Base-by-base conservation (phyloP, 1,140 invertebrate genomes). In the Ditylenchus dipsaci region DNA sequence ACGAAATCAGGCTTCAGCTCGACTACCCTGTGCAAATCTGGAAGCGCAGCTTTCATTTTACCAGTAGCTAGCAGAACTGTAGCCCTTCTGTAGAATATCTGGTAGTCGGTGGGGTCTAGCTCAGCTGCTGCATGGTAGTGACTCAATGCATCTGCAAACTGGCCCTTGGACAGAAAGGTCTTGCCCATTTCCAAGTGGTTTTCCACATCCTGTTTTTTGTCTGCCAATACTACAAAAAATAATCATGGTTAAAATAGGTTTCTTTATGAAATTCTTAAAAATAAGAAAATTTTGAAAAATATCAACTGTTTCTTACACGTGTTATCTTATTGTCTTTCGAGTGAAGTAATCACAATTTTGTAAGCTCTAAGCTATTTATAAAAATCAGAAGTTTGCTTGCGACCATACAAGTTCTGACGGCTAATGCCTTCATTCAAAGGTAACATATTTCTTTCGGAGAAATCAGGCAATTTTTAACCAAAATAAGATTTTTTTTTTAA, bases 71-170 rank as follows among this genome's bases (percentile, higher is more conserved):
- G 87, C 84, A 93, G 96, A 19, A 53, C 69, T 53, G 43, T 97
- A 15, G 94, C 95, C 80, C 95, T 87, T 67, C 84, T 78, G 74
- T 85, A 87, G 64, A 84, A 93, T 65, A 92, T 95, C 79, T 97
- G 86, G 84, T 96, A 98, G 85, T 97, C 97, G 63, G 88, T 88
- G 38, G 93, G 91, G 86, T 98, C 95, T 19, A 90, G 91, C 85
- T 97, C 94, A 80, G 98, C 91, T 76, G 95, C 96, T 65, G 91
- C 90, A 88, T 99, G 95, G 86, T 95, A 98, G 83, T 98, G 94
- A 58, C 91, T 90, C 29, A 99, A 84, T 0, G 96, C 95, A 87
- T 99, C 95, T 58, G 91, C 90, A 61, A 97, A 88, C 83, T 97
- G 91, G 56, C 95, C 93, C 62, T 81, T 74, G 8, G 73, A 45